phyloP scores from a whole-genome alignment of 1,140 invertebrate species.

The Drosophila arawakana region DNA sequence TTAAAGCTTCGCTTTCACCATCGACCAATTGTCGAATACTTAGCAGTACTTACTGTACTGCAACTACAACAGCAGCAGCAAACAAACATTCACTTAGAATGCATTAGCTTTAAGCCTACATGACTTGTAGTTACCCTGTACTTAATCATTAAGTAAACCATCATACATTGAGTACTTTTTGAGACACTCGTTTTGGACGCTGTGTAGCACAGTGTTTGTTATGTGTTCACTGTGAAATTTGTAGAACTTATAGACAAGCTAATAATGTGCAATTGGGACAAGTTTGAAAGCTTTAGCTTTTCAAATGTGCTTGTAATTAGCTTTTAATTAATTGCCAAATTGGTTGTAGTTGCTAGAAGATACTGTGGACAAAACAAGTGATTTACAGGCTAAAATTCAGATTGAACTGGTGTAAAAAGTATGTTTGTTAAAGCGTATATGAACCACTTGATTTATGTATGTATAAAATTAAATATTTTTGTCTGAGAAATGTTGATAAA shows the following conservation, averaged over 20 bases:
- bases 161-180: not conserved
- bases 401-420: too few species aligned
- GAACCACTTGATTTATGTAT: too few species aligned
- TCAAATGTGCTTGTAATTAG: not conserved
- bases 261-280: not conserved
- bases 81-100: conserved; percentile 20
- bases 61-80: conserved; percentile 1
- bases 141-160: not conserved
- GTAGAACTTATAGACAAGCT: not conserved
- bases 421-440: too few species aligned
- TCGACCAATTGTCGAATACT: conserved; percentile 51
- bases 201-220: not conserved
- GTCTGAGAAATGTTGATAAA: too few species aligned
- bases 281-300: not conserved
- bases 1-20: conserved; percentile 54
- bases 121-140: not conserved
- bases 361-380: too few species aligned
- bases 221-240: not conserved
- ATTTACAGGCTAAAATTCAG: too few species aligned
- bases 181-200: too few species aligned
- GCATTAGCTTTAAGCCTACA: not conserved
- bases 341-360: too few species aligned
- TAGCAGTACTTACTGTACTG: conserved; percentile 36
- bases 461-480: too few species aligned
- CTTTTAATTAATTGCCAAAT: not conserved